Base-by-base conservation (phyloP, 2,888 invertebrate species). In the Caenorhabditis virilis region DNA sequence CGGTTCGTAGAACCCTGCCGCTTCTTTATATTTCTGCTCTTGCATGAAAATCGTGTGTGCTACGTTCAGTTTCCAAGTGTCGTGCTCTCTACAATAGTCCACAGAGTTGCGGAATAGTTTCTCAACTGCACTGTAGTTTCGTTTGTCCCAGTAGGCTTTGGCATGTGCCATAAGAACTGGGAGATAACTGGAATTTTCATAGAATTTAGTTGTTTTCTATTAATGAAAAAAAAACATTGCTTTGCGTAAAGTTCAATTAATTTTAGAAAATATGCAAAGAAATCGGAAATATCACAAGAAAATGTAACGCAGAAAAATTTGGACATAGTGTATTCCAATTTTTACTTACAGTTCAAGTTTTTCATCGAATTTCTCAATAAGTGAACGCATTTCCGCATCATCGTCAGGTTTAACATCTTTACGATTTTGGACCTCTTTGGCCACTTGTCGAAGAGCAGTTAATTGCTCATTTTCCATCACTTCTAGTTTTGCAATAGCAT, bases 1-100 rank as follows among this genome's bases (percentile, higher is more conserved):
- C 0, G 95, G 95, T 82, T 97, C 97, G 84, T 98, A 98, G 85
- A 98, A 98, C 42, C 92, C 93, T 0, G 94, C 91, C 0, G 97
- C 93, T 86, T 98, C 95, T 83, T 94, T 94, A 84, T 94, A 98
- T 84, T 97, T 97, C 83, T 91, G 93, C 30, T 72, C 78, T 51
- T 97, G 95, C 97, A 99, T 98, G 84, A 97, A 98, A 2, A 98
- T 87, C 0, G 97, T 95, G 84, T 99, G 98, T 0, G 97, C 98
- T 0, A 97, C 95, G 84, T 99, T 98, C 20, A 98, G 86, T 71
- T 94, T 90, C 97, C 97, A 99, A 0, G 90, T 89, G 77, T 97
- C 94, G 78, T 95, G 93, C 82, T 95, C 95, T 75, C 93, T 93
- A 83, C 97, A 97, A 85, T 97, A 97, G 84, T 99, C 98, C 18